phyloP scores from a whole-genome alignment of 2,888 invertebrate species.

The Parelbella ahira region DNA sequence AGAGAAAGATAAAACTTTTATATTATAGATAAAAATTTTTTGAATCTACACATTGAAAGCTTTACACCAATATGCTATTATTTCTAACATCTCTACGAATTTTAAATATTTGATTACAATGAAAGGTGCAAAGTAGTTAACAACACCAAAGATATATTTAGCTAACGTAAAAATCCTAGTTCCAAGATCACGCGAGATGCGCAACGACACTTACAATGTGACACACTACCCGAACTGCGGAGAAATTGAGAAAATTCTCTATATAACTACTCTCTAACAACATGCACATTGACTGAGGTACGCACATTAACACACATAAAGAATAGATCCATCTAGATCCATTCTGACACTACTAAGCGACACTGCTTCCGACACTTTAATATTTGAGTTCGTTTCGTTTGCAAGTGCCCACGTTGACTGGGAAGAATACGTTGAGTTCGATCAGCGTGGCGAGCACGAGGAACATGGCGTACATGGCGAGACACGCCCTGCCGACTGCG shows the following conservation, averaged over 20 bases:
- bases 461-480: constrained; percentile 93
- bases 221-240: constrained; percentile 3
- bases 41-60: no score
- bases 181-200: constrained; percentile 1
- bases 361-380: constrained; percentile 36
- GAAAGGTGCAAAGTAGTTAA: constrained; percentile 5
- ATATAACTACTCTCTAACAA: constrained; percentile 11
- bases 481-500: constrained; percentile 90
- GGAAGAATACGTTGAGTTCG: constrained; percentile 96
- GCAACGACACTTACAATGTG: constrained; percentile 2
- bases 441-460: constrained; percentile 93
- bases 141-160: constrained; percentile 6
- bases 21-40: no score
- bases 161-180: constrained; percentile 3
- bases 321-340: neutral
- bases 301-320: constrained; percentile 18
- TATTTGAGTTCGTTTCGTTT: constrained; percentile 75
- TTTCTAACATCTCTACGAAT: neutral
- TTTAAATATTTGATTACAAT: neutral
- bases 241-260: constrained; percentile 6
- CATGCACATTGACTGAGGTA: constrained; percentile 15
- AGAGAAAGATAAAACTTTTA: no score
- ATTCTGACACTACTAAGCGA: constrained; percentile 4
- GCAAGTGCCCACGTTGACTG: constrained; percentile 93
- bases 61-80: no score